These are phyloP conservation scores for Thripadectes ignobilis DNA, from an alignment of 2,797 vertebrate species.

Conservation along the genomic window DNA sequence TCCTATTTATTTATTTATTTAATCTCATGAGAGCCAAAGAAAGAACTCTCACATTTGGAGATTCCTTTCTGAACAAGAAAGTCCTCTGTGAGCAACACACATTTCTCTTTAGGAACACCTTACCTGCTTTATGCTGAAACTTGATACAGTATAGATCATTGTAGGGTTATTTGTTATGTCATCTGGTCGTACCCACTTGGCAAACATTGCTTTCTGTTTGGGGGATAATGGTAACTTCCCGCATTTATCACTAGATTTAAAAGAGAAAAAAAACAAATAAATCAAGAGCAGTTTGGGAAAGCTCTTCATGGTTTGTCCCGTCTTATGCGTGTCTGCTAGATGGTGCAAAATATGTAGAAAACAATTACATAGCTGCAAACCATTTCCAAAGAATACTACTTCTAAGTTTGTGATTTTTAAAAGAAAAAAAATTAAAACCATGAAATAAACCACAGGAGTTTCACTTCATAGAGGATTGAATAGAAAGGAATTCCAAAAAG, in stretches of 20 bases:
- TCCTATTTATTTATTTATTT: background rate
- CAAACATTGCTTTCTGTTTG: conserved; percentile 95
- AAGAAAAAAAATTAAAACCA: background rate
- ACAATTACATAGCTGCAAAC: background rate
- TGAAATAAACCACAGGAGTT: background rate
- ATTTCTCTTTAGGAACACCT: background rate
- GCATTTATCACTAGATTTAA: conserved; percentile 84
- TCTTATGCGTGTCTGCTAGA: background rate
- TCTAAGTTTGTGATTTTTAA: background rate
- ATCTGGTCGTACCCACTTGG: conserved; percentile 95
- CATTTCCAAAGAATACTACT: background rate
- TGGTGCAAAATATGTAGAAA: background rate
- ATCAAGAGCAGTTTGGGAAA: background rate
- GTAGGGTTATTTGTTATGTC: conserved; percentile 94
- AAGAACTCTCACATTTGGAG: background rate
- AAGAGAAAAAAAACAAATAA: background rate
- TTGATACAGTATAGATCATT: conserved; percentile 98
- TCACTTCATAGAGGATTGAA: background rate
- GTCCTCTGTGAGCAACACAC: background rate
- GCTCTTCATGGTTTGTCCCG: background rate
- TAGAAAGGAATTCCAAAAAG: background rate
- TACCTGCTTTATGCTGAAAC: conserved; percentile 99
- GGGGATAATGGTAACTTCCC: conserved; percentile 94
- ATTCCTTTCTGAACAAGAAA: background rate
- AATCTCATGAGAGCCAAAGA: background rate